phyloP scores from a whole-genome alignment of 2,888 invertebrate species.

The Phengaris alcon region DNA sequence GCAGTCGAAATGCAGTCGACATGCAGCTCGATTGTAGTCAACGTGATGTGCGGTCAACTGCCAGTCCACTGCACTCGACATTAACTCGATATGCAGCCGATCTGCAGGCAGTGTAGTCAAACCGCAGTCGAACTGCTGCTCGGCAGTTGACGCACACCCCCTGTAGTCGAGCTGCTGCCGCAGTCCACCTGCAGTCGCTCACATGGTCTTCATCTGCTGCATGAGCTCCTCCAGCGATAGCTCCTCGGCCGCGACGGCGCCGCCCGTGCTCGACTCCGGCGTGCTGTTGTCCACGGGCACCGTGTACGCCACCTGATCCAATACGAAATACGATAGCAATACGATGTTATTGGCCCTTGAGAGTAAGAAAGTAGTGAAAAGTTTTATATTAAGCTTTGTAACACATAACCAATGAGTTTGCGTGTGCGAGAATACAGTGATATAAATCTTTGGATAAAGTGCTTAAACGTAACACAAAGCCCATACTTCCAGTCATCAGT shows the following conservation, averaged over 20 bases:
- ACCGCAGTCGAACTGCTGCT: not conserved
- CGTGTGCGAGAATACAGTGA: no score
- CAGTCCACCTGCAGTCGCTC: slow-evolving; percentile 47
- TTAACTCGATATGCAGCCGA: no score
- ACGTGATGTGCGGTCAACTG: no score
- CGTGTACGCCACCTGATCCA: slow-evolving; percentile 85
- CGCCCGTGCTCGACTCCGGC: slow-evolving; percentile 65
- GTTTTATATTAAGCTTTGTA: no score
- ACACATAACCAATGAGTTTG: no score
- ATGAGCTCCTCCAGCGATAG: slow-evolving; percentile 93
- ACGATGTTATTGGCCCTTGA: no score
- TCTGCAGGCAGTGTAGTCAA: no score
- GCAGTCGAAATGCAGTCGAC: not conserved
- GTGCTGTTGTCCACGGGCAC: slow-evolving; percentile 75
- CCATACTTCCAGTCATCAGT: no score
- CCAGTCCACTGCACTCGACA: no score
- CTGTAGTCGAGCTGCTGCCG: not conserved
- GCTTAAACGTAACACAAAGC: no score
- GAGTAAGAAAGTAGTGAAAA: no score
- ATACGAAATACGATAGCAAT: slow-evolving; percentile 35
- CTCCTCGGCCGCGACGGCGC: slow-evolving; percentile 73
- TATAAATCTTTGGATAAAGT: no score
- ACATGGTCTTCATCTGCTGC: slow-evolving; percentile 94
- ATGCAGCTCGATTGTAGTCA: not conserved
- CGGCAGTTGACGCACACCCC: not conserved